Conservation (phyloP, 2,888 invertebrate genomes). For the Agrochola litura region DNA sequence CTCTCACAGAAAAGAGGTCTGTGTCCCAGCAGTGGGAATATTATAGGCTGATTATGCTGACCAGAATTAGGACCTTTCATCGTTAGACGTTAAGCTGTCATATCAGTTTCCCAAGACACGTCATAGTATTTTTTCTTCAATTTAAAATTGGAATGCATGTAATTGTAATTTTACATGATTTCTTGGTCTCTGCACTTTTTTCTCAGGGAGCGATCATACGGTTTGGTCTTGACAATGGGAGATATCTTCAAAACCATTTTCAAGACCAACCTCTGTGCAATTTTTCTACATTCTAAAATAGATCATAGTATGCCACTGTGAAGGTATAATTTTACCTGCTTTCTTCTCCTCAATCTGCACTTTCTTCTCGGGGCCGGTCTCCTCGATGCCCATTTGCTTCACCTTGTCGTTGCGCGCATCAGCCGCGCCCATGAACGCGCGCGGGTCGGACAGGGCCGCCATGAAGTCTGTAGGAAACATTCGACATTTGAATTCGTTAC, state of each 20-base stretch:
- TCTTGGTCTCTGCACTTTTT: not conserved
- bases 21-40: too few relatives aligned
- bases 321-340: slow-evolving; percentile 87
- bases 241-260: not conserved
- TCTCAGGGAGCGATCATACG: not conserved
- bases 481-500: not conserved
- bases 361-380: slow-evolving; percentile 92
- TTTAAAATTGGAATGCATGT: not conserved
- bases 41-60: too few relatives aligned
- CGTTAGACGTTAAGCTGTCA: too few relatives aligned
- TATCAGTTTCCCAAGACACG: too few relatives aligned
- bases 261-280: not conserved
- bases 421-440: slow-evolving; percentile 96
- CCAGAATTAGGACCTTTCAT: too few relatives aligned
- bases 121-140: too few relatives aligned
- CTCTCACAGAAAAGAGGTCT: too few relatives aligned
- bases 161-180: too few relatives aligned
- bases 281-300: not conserved
- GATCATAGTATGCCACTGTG: not conserved
- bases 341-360: slow-evolving; percentile 93
- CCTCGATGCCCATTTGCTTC: slow-evolving; percentile 98
- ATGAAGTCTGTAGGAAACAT: slow-evolving; percentile 94
- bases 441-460: slow-evolving; percentile 98
- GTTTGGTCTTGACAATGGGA: not conserved
- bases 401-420: slow-evolving; percentile 97